Evolutionary conservation across 2,888 invertebrate species (phyloP).

Genomic region (Sphaeridia pumilis): DNA sequence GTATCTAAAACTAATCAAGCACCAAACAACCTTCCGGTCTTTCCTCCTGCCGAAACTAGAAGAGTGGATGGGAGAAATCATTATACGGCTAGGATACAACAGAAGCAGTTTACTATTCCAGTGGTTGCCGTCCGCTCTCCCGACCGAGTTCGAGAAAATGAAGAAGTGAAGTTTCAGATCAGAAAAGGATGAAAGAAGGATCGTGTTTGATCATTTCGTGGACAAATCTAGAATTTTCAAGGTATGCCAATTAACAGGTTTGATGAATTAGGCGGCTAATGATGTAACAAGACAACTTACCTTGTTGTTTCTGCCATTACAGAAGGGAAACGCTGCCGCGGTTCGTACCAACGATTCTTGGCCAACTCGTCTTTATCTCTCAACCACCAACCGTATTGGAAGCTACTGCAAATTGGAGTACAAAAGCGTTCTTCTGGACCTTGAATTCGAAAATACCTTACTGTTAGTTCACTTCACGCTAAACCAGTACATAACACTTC

Average conservation of each 20-base stretch:
- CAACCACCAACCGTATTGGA: conserved; percentile 33
- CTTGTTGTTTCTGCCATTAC: conserved; percentile 31
- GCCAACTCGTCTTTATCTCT: conserved; percentile 25
- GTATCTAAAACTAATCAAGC: neutral
- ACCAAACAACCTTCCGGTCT: neutral
- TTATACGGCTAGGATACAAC: neutral
- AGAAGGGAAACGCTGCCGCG: conserved; percentile 24
- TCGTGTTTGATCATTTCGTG: conserved; percentile 28
- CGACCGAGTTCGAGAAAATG: neutral
- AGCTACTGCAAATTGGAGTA: conserved; percentile 21
- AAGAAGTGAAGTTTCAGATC: conserved; percentile 2
- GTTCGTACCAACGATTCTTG: conserved; percentile 25
- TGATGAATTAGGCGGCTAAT: neutral
- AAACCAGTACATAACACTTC: neutral
- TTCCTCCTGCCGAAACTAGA: neutral
- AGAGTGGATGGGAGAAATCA: neutral
- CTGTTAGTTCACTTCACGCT: neutral
- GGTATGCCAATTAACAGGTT: neutral
- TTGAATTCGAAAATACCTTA: neutral
- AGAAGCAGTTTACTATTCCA: neutral
- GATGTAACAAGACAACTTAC: conserved; percentile 16
- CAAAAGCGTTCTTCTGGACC: conserved; percentile 29
- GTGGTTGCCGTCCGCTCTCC: neutral
- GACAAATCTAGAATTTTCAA: conserved; percentile 22
- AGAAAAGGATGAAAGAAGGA: conserved; percentile 30